Conservation (phyloP, 2,888 invertebrate genomes). For the Hoplodrina ambigua region DNA sequence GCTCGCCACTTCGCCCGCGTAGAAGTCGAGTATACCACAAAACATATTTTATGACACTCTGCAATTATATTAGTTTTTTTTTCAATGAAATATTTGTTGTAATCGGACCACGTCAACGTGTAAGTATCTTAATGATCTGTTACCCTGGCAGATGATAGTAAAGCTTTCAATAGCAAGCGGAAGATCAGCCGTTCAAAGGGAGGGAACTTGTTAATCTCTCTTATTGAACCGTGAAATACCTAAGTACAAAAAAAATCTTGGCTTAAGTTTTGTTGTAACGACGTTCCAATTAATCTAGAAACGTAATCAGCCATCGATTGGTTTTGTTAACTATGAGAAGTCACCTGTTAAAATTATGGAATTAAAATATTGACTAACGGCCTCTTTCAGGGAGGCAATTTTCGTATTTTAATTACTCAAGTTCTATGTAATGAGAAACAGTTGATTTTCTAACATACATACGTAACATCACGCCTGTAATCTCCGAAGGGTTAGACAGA, state of each 20-base stretch:
- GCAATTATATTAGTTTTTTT: too few species aligned
- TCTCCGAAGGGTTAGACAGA: too few species aligned
- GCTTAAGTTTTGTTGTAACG: neutral
- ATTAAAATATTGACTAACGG: neutral
- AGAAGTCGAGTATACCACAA: too few species aligned
- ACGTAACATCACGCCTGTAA: too few species aligned
- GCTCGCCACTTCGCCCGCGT: too few species aligned
- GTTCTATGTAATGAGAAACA: too few species aligned
- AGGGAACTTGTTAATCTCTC: neutral
- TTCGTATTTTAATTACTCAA: too few species aligned
- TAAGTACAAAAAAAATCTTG: too few species aligned
- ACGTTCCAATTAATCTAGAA: neutral
- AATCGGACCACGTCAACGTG: neutral
- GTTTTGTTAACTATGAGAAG: neutral
- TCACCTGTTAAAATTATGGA: neutral
- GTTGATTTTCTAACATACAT: too few species aligned
- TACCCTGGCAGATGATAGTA: neutral
- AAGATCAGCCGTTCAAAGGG: neutral
- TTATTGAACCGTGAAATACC: neutral
- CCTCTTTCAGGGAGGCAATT: too few species aligned
- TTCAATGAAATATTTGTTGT: too few species aligned
- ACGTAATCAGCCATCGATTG: neutral
- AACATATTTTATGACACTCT: too few species aligned
- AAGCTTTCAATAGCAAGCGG: neutral
- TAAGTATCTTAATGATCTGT: neutral